A percentile compares a stretch with the other conserved stretches of the same genome.
Conservation (phyloP, 1,140 invertebrate species). For the Cotesia typhae region DNA sequence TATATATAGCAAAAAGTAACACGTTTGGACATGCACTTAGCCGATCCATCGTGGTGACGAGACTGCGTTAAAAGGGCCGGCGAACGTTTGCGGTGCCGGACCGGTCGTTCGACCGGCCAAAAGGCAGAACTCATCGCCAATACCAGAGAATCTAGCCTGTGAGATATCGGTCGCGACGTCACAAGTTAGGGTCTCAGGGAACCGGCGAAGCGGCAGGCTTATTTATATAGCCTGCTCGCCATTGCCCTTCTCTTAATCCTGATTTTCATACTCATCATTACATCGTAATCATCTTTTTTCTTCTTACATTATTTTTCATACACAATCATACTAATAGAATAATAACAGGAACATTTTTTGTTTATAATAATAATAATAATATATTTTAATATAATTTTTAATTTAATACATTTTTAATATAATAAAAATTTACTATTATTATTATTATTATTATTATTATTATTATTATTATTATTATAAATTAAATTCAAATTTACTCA, state of each 20-base stretch:
- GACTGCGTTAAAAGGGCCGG: conserved; percentile 29
- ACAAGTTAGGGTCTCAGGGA: conserved; percentile 82
- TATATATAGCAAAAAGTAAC: neutral
- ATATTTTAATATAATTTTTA: too few relatives aligned
- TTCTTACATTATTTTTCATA: conserved; percentile 17
- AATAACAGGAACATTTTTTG: too few relatives aligned
- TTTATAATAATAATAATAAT: too few relatives aligned
- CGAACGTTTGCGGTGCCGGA: conserved; percentile 27
- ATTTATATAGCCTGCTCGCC: conserved; percentile 60
- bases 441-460: too few relatives aligned
- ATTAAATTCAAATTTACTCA: too few relatives aligned
- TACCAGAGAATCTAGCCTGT: conserved; percentile 78
- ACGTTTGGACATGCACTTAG: conserved; percentile 17
- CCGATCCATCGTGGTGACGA: conserved; percentile 28
- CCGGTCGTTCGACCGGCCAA: conserved; percentile 29
- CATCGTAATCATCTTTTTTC: conserved; percentile 31
- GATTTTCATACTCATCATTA: conserved; percentile 28
- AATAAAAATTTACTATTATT: too few relatives aligned
- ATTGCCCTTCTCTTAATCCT: conserved; percentile 45
- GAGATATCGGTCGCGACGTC: conserved; percentile 72
- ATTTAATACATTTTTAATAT: too few relatives aligned
- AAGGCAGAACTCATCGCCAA: conserved; percentile 69
- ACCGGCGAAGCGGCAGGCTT: conserved; percentile 69
- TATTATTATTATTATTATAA: too few relatives aligned
- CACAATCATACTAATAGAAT: neutral